Evolutionary conservation across 2,797 vertebrate species (phyloP), one percentile per base, ranked within the genome.

Genomic region (Galagoides demidoff): DNA sequence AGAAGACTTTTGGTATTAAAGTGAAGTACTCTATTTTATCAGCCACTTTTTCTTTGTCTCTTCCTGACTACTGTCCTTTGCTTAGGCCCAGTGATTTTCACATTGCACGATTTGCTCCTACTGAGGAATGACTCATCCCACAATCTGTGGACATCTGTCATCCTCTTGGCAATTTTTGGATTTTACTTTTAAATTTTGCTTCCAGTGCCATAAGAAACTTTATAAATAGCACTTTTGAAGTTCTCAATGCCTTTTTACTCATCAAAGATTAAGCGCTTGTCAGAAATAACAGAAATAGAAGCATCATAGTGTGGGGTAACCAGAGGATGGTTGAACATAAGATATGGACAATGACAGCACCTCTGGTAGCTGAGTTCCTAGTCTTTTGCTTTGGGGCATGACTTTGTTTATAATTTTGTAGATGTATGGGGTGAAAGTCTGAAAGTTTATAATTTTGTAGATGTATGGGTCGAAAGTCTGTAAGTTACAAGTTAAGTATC

Each of bases 241-340:
- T 83, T 88, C 43, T 92, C 22, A 7, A 2, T 86, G 45, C 4
- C 55, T 92, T 70, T 82, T 25, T 52, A 57, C 20, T 79, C 17
- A 91, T 49, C 39, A 89, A 45, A 96, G 78, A 64, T 85, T 78
- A 94, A 86, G 25, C 29, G 66, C n/a, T 84, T 90, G 57, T 25
- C 37, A 52, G 55, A 71, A 92, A 52, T 86, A 63, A 76, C 1
- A 34, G 25, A 86, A 96, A 73, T 22, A 78, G 81, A 88, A 90
- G 29, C 34, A 74, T 59, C 13, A 57, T 0, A 6, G 7, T 59
- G 13, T 66, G 23, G 61, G 45, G 34, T 37, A 61, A 37, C 4
- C 63, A 70, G 68, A 85, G 23, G 49, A 88, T 52, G 4, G 12
- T 22, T 90, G 55, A 70, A 7, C 22, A 31, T 71, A 66, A 63